Base-by-base conservation (phyloP, 2,113 vertebrate genomes). In the Ictalurus furcatus region DNA sequence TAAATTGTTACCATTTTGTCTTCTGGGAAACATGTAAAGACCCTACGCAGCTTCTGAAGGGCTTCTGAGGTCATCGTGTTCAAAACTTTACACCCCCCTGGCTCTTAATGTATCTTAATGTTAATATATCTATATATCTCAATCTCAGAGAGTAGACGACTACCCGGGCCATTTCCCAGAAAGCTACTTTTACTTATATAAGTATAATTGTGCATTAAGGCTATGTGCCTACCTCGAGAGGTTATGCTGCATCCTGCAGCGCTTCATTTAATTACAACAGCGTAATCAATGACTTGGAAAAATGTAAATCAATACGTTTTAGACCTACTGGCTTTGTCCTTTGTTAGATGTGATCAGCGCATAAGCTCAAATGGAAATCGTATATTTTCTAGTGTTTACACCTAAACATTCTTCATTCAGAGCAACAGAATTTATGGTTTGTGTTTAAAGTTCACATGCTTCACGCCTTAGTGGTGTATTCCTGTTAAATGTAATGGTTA, bases 231-330 rank as follows among this genome's bases (percentile, higher is more conserved):
- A 58, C 85, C 63, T 25, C 63, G 78, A 83, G 19, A 82, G 85
- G 84, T 85, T 88, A 37, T 14, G 40, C 86, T 30, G 25, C 56
- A 61, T 84, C 34, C 67, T 83, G 52, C 48, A 84, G 65, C 44
- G 87, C 87, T 84, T 83, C 65, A 48, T 84, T 86, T 86, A 73
- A 84, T 90, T 58, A 81, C 76, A 44, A 34, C 56, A 30, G 28
- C 6, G 34, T 71, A 86, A 82, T 86, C 84, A 78, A 78, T 87
- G 56, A 61, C 81, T 78, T 25, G 85, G 23, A 59, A 86, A 30
- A 82, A 52, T 81, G 61, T 44, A 67, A 89, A 85, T 69, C 73
- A 80, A 89, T 85, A 56, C 56, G 6, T 61, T 86, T 84, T 63
- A 30, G 52, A 65, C 40, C 28, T 85, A 48, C 61, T n/a, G 63